Evolutionary conservation across 2,113 vertebrate species (phyloP).

Genomic region (Podarcis raffonei): DNA sequence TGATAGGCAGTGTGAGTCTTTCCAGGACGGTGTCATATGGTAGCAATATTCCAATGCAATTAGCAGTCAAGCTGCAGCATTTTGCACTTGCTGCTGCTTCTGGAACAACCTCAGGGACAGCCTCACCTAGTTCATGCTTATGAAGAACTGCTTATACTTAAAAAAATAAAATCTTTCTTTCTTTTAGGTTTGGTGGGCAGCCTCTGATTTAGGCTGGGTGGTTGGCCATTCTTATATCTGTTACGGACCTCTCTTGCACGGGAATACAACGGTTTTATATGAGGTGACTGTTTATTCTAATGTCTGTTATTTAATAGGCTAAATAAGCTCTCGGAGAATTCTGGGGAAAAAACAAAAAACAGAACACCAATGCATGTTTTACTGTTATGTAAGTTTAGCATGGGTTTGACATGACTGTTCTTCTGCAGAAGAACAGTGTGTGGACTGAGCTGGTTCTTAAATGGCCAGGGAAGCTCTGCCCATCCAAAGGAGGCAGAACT

Average conservation of each 20-base stretch:
- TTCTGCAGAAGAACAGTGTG: not conserved
- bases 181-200: slow-evolving; percentile 96
- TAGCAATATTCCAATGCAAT: too few relatives aligned
- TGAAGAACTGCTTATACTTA: not conserved
- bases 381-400: not conserved
- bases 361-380: not conserved
- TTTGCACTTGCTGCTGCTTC: too few relatives aligned
- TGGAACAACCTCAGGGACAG: too few relatives aligned
- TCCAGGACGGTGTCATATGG: too few relatives aligned
- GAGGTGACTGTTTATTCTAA: slow-evolving; percentile 79
- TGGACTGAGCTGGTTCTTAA: not conserved
- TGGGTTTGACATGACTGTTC: not conserved
- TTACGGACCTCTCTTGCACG: slow-evolving; percentile 93
- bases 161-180: slow-evolving; percentile 5
- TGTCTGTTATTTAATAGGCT: not conserved
- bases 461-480: not conserved
- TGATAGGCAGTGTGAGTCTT: too few relatives aligned
- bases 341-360: not conserved
- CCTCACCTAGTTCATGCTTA: not conserved
- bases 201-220: slow-evolving; percentile 97
- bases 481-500: not conserved
- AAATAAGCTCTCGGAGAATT: not conserved
- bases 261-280: slow-evolving; percentile 92
- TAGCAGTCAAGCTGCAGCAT: too few relatives aligned
- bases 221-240: slow-evolving; percentile 98